Evolutionary conservation across 92 coral and sea anemone species (phyloP).

Genomic region (Heteractis magnifica): DNA sequence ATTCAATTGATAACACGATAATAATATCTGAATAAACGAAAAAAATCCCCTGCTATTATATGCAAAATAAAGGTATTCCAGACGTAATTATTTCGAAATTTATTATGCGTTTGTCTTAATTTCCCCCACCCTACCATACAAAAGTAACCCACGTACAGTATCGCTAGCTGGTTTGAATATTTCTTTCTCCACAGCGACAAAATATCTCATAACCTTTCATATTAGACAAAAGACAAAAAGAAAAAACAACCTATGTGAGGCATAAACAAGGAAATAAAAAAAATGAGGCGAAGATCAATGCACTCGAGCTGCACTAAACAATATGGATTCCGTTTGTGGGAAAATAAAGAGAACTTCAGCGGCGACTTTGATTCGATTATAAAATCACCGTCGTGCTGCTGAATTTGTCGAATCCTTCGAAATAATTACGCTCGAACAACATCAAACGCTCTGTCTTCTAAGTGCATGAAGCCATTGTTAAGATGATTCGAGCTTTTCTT

Average conservation of each 20-base stretch:
- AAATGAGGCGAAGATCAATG: constrained; percentile 22
- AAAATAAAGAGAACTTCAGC: constrained; percentile 21
- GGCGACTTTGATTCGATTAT: constrained; percentile 35
- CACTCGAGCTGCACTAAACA: constrained; percentile 17
- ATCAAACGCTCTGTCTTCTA: not conserved
- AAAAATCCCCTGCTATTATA: not conserved
- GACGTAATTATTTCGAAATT: constrained; percentile 18
- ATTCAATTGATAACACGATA: not conserved
- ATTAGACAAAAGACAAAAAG: constrained; percentile 5
- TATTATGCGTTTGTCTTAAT: not conserved
- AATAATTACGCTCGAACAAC: not conserved
- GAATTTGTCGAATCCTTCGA: constrained; percentile 23
- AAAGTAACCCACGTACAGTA: constrained; percentile 1
- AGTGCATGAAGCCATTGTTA: constrained; percentile 34
- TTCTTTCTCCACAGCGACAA: not conserved
- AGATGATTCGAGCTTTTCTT: constrained; percentile 22
- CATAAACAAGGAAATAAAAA: constrained; percentile 12
- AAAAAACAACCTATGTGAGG: constrained; percentile 7
- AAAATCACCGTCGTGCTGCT: constrained; percentile 22
- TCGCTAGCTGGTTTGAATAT: constrained; percentile 6
- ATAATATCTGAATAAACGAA: not conserved
- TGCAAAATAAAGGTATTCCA: constrained; percentile 12
- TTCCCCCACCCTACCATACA: constrained; percentile 9
- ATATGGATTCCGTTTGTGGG: constrained; percentile 32
- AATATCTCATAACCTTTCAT: constrained; percentile 4